Conservation (phyloP, 2,888 invertebrate species). For the Aphodius granarius region DNA sequence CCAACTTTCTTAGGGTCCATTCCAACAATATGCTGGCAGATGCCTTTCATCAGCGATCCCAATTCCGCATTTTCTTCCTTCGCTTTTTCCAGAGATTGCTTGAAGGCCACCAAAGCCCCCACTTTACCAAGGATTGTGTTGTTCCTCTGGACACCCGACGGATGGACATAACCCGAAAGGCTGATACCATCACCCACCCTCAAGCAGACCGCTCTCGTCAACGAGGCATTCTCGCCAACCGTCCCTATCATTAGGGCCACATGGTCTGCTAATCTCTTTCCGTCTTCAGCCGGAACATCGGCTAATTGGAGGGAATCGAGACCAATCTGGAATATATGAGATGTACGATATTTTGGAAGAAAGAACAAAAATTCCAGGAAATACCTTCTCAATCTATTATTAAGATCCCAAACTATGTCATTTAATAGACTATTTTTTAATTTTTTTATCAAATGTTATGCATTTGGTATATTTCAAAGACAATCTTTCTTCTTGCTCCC, state of each 20-base stretch:
- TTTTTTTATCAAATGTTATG: no score
- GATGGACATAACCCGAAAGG: constrained; percentile 79
- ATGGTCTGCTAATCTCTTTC: constrained; percentile 76
- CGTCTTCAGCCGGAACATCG: constrained; percentile 63
- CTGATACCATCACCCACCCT: constrained; percentile 60
- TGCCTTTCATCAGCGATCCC: constrained; percentile 64
- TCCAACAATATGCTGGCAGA: constrained; percentile 94
- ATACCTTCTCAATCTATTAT: no score
- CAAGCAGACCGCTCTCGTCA: constrained; percentile 78
- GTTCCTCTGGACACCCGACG: constrained; percentile 59
- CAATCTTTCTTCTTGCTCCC: no score
- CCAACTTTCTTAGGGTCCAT: constrained; percentile 82
- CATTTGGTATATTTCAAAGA: no score
- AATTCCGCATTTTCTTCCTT: constrained; percentile 48
- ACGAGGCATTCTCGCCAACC: constrained; percentile 87
- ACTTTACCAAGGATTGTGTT: constrained; percentile 75
- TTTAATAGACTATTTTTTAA: no score
- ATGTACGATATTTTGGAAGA: background rate
- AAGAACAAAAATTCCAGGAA: no score
- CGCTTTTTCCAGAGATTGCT: constrained; percentile 51
- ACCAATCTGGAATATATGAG: constrained; percentile 54
- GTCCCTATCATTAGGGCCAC: constrained; percentile 83
- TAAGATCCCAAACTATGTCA: no score
- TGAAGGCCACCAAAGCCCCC: constrained; percentile 79
- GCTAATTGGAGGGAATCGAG: constrained; percentile 70